Evolutionary conservation across 1,140 invertebrate genomes (phyloP), one percentile per base, ranked within the genome.

Genomic region (Macrostomum lignano): DNA sequence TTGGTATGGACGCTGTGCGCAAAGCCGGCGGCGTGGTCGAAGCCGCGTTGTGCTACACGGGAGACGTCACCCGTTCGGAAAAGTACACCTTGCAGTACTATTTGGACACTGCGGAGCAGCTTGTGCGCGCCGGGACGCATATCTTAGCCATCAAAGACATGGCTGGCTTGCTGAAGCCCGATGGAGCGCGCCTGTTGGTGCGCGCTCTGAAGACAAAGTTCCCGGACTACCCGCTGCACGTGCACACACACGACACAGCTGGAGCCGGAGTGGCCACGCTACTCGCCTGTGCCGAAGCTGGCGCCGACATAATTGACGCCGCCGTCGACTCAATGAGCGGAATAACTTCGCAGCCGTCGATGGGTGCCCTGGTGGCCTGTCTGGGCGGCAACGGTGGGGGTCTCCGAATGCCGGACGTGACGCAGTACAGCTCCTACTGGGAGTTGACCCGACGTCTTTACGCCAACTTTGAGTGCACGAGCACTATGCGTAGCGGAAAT

Each of bases 281-380:
- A 79, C 55, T 98, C 36, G 74, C 77, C 9, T 82, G 77, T 48
- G 81, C 81, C 0, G 63, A 78, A 47, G 74, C 82, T 24, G 86
- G 86, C 3, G 88, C 86, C 10, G 88, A 98, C 62, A 72, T 93
- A 26, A 81, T 98, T 0, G 91, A 98, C 57, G 79, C 82, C 10
- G 88, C 91, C 14, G 82, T 94, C 0, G 91, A 98, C 57, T 81
- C 81, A 28, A 94, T 98, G 88, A 88, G 79, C 15, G 88, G 88
- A 17, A 72, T 96, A 68, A 96, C 86, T 0, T 79, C 73, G 29
- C 57, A 96, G 55, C 88, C 91, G 5, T 81, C 75, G 36, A 94
- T 98, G 88, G 91, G 91, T 10, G 86, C 86, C 7, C 40, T 98
- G 3, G 82, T 96, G 1, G 84, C 88, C 7, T 71, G 72, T 19